A percentile compares a stretch with the other conserved stretches of the same genome.
Evolutionary conservation across 2,113 vertebrate genomes (phyloP).

Genomic region (Canis aureus): DNA sequence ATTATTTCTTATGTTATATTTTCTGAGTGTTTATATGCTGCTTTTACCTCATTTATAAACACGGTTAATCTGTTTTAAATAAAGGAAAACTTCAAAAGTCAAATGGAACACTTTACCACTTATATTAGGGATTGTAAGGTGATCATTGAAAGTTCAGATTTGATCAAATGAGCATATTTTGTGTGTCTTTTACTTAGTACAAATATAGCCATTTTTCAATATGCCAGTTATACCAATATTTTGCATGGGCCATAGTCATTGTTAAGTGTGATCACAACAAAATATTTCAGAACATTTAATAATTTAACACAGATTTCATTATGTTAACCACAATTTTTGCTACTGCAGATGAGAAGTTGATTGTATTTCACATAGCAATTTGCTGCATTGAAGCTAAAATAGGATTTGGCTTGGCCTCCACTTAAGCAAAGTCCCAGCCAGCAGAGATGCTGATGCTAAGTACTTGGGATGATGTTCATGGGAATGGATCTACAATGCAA

Average conservation of each 20-base stretch:
- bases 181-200: slow-evolving; percentile 16
- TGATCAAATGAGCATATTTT: slow-evolving; percentile 56
- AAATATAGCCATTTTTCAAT: not conserved
- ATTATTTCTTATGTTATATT: slow-evolving; percentile 29
- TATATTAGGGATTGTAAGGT: slow-evolving; percentile 24
- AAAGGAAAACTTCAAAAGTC: slow-evolving; percentile 55
- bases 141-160: slow-evolving; percentile 48
- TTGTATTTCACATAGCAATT: not conserved
- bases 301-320: not conserved
- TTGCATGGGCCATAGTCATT: not conserved
- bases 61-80: slow-evolving; percentile 36
- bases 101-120: not conserved
- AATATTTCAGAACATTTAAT: slow-evolving; percentile 18
- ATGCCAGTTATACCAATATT: not conserved
- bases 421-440: not conserved
- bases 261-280: slow-evolving; percentile 38
- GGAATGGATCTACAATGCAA: fast-evolving
- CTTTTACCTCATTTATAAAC: slow-evolving; percentile 37
- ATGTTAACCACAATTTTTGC: not conserved
- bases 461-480: not conserved
- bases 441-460: not conserved
- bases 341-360: not conserved
- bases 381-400: not conserved
- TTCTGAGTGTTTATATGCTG: not conserved
- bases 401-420: not conserved